Evolutionary conservation across 2,888 invertebrate species (phyloP), one percentile per base, ranked within the genome.

Genomic region (Megastigmus dorsalis): DNA sequence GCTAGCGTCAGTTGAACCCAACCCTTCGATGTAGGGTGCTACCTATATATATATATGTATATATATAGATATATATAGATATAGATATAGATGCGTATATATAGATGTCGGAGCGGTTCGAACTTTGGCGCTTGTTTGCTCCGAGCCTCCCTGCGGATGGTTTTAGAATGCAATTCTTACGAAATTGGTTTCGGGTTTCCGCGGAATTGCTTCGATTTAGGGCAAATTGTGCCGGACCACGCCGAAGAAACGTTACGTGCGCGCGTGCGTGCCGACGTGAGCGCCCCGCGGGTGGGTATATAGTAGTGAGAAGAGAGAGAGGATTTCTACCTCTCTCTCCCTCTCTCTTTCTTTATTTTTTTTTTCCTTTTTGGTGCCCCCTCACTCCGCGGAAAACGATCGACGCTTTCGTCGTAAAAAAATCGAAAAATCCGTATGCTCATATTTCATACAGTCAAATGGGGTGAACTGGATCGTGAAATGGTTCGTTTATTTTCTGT

Each of bases 181-280:
- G 80, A 83, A 84, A 86, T 85, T 85, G 85, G 80, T 82, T 84
- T 83, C 80, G 80, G 81, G 80, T 81, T 84, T 82, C 80, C 83
- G 26, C 48, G 65, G 41, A 59, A 73, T 73, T 45, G 65, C 60
- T 65, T 76, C 70, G 72, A 76, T 76, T 73, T 67, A 59, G 59
- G 63, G 59, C 33, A 65, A 76, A 76, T 76, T 73, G 76, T 55
- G 48, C 54, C 48, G 45, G 45, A 55, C 75, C 15, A 18, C 26
- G 55, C 23, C 9, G 20, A 33, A 36, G 18, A 57, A 54, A 36
- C 33, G 48, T 20, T 28, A 15, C 15, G 26, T 23, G 18, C n/a
- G 23, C 10, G 23, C 36, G 50, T 45, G 36, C 50, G 48, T 52
- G 36, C 36, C 13, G 7, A 33, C 23, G 15, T 41, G 1, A 9